Evolutionary conservation across 1,140 invertebrate species (phyloP), one percentile per base, ranked within the genome.

Genomic region (Calliopsis andreniformis): DNA sequence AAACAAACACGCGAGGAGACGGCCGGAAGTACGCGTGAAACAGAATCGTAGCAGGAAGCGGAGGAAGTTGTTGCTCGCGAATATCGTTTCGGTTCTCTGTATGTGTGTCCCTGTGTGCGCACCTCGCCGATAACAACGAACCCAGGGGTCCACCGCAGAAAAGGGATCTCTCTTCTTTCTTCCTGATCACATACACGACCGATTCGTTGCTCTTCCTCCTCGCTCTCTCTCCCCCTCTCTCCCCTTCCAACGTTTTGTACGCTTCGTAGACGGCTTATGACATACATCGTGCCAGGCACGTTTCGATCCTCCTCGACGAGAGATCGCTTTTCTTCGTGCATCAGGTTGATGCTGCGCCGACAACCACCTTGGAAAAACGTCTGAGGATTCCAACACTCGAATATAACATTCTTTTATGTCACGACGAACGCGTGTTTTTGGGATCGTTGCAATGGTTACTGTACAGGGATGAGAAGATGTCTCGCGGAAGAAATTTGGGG

Each of bases 1-100:
- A 82, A 85, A 81, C 79, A 83, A 85, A 80, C 82, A 68, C 73
- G 69, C 72, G 59, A 66, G 64, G 68, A 80, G 79, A 58, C 59
- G 58, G 53, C 30, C 76, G 49, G 71, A 80, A 75, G 67, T 39
- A 58, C 67, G 63, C 69, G 68, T 75, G 79, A 69, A 73, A 67
- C 64, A 76, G 28, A 64, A 59, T 76, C 77, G 63, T 67, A 70
- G 49, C 32, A 53, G 47, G 64, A 66, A 59, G 45, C 43, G 56
- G 67, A 77, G 67, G 67, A 77, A 77, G 45, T 58, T 69, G 64
- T 71, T 69, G 59, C 59, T 45, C 47, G 47, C 16, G 10, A 64
- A 64, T 28, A 45, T n/a, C 42, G 68, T 70, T 20, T 28, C 68
- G 14, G 14, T 39, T 39, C 45, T 62, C 30, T 62, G 25, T n/a